Conservation (phyloP, 2,888 invertebrate genomes). For the Agrotis exclamationis region DNA sequence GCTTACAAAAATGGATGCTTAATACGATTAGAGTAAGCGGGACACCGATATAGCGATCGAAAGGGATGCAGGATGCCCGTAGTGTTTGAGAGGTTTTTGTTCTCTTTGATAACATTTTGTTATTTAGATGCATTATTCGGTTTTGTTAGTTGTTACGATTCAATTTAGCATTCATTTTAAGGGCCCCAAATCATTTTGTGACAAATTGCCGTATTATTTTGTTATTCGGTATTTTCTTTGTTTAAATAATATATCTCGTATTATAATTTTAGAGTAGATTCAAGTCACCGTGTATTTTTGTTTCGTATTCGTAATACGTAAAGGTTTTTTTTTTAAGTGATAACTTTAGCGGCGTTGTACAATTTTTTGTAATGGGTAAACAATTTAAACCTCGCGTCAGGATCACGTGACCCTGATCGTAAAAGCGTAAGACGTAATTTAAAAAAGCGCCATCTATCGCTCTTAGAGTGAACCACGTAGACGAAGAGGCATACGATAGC, state of each 20-base stretch:
- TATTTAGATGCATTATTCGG: conserved; percentile 73
- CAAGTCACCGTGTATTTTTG: conserved; percentile 27
- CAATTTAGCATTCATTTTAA: conserved; percentile 74
- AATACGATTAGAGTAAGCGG: conserved; percentile 92
- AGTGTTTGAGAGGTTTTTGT: conserved; percentile 69
- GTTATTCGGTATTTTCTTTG: conserved; percentile 60
- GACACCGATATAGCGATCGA: conserved; percentile 70
- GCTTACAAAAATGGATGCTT: conserved; percentile 93
- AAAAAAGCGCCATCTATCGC: too few relatives aligned
- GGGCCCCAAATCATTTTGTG: conserved; percentile 54
- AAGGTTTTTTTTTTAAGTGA: background rate
- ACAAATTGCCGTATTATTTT: conserved; percentile 57
- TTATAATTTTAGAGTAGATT: conserved; percentile 54
- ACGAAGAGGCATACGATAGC: too few relatives aligned
- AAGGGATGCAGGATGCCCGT: conserved; percentile 62
- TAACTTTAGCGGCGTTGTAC: too few relatives aligned
- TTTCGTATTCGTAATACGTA: conserved; percentile 1
- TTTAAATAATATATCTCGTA: conserved; percentile 47
- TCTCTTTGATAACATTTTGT: conserved; percentile 74
- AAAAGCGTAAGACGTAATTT: too few relatives aligned
- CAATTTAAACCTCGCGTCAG: too few relatives aligned
- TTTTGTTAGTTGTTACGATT: conserved; percentile 72
- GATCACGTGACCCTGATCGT: too few relatives aligned
- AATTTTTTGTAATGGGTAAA: too few relatives aligned
- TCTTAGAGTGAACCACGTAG: too few relatives aligned